phyloP scores from a whole-genome alignment of 2,113 vertebrate species.

The Xiphophorus maculatus region DNA sequence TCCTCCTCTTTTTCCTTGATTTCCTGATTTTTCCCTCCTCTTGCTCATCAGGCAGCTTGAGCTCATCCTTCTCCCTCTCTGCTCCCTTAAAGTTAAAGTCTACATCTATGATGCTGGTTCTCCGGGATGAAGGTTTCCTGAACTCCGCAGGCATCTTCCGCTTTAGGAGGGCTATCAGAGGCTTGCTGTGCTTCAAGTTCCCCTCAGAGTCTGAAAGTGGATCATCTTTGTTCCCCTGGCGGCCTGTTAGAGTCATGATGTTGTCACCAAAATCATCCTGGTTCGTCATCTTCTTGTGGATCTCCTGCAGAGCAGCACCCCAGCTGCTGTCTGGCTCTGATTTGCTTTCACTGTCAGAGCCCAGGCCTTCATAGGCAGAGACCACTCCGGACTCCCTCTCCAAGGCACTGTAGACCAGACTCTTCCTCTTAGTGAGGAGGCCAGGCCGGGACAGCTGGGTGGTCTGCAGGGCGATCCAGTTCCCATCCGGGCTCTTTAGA shows the following conservation, averaged over 20 bases:
- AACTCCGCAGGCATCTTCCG: conserved; percentile 62
- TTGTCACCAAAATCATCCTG: not conserved
- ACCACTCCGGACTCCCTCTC: conserved; percentile 86
- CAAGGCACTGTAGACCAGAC: conserved; percentile 84
- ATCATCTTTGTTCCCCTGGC: conserved; percentile 20
- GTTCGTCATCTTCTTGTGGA: conserved; percentile 61
- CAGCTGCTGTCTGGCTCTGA: conserved; percentile 70
- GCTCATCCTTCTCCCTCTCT: conserved; percentile 21
- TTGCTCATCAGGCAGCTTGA: conserved; percentile 23
- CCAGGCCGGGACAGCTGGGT: conserved; percentile 77
- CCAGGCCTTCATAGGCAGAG: conserved; percentile 90
- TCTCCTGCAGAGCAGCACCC: conserved; percentile 65
- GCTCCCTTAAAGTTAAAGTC: conserved; percentile 62
- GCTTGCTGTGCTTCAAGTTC: conserved; percentile 50
- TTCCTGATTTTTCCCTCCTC: conserved; percentile 50
- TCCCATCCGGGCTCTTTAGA: conserved; percentile 91
- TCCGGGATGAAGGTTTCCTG: conserved; percentile 45
- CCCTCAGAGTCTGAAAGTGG: conserved; percentile 56
- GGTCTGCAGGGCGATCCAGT: conserved; percentile 92
- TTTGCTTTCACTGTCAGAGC: conserved; percentile 85
- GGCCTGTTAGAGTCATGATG: not conserved
- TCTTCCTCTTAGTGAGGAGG: conserved; percentile 88
- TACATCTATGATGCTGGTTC: conserved; percentile 66
- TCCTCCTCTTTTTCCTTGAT: conserved; percentile 53
- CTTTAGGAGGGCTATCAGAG: conserved; percentile 54